Evolutionary conservation across 2,113 vertebrate genomes (phyloP).

Genomic region (Limanda limanda): DNA sequence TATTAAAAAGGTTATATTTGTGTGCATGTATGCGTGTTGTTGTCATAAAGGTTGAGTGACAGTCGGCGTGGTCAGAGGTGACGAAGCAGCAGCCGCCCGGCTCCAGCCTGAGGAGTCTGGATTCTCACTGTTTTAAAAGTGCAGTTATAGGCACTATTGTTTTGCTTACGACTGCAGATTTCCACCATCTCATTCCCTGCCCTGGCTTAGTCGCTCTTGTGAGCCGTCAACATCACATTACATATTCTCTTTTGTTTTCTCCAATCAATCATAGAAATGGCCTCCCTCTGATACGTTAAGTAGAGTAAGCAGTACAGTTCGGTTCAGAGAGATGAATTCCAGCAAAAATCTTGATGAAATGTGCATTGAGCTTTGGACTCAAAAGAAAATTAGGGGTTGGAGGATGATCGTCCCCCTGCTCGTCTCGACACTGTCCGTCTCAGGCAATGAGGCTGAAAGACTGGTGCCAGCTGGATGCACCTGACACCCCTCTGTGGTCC

Average conservation of each 20-base stretch:
- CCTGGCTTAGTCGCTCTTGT: conserved; percentile 40
- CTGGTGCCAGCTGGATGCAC: conserved; percentile 29
- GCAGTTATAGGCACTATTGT: conserved; percentile 57
- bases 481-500: conserved; percentile 17
- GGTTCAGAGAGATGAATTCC: background rate
- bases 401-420: background rate
- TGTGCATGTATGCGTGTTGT: conserved; percentile 19
- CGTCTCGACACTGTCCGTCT: conserved; percentile 22
- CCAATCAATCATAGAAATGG: conserved; percentile 42
- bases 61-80: conserved; percentile 39
- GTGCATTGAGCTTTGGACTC: conserved; percentile 10
- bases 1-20: conserved; percentile 49
- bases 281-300: background rate
- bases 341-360: background rate
- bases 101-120: conserved; percentile 31
- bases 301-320: background rate
- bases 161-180: conserved; percentile 66
- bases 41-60: conserved; percentile 37
- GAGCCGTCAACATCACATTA: conserved; percentile 54
- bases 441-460: conserved; percentile 28
- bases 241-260: conserved; percentile 54
- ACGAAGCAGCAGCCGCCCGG: conserved; percentile 19
- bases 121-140: conserved; percentile 68
- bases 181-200: conserved; percentile 34
- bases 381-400: background rate